Evolutionary conservation across 2,888 invertebrate genomes (phyloP).

Genomic region (Tuta absoluta): DNA sequence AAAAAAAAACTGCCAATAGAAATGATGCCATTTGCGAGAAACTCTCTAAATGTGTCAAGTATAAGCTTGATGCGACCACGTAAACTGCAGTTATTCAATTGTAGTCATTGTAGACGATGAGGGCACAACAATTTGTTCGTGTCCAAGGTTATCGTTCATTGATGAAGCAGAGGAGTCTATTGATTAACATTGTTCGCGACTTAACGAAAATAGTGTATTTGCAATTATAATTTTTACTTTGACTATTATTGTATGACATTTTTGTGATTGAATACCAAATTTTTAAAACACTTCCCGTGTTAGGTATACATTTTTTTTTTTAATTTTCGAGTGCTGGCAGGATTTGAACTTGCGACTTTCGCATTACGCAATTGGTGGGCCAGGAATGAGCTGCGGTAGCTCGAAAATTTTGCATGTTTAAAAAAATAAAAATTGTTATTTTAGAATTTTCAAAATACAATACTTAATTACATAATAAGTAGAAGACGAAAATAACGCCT

Average conservation of each 20-base stretch:
- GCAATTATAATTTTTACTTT: neutral
- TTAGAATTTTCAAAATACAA: no score
- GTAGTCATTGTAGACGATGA: constrained; percentile 28
- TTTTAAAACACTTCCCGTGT: no score
- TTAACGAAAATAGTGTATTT: neutral
- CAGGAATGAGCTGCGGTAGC: no score
- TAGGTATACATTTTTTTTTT: no score
- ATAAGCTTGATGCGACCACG: constrained; percentile 31
- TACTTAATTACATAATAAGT: no score
- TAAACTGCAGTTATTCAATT: constrained; percentile 36
- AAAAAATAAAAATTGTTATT: neutral
- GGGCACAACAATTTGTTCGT: constrained; percentile 34
- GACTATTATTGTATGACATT: no score
- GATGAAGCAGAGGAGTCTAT: constrained; percentile 18
- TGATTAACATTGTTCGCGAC: constrained; percentile 1
- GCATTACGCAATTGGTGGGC: no score
- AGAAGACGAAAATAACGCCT: neutral
- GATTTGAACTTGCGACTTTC: no score
- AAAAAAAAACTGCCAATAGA: no score
- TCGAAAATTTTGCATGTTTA: no score
- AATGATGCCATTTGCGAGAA: neutral
- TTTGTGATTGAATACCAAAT: no score
- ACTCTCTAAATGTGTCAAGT: constrained; percentile 42
- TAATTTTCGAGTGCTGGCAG: no score
- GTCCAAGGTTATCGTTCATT: constrained; percentile 28